Percentiles rank a stretch among this genome's conserved stretches.
Conservation (phyloP, 2,888 invertebrate species). For the Eurois occulta region DNA sequence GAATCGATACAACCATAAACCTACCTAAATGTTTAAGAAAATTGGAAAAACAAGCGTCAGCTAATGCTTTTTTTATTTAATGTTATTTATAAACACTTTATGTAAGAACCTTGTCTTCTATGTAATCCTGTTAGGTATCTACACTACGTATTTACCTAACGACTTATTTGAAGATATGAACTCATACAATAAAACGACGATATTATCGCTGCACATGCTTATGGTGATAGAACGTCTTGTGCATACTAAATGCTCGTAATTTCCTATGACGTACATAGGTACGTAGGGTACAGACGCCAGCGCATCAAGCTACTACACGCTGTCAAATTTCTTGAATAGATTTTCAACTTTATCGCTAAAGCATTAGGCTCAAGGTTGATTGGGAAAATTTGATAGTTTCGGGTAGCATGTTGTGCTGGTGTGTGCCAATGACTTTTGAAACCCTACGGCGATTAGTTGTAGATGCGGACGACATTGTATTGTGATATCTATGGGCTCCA, state of each 20-base stretch:
- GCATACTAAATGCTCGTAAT: slow-evolving; percentile 47
- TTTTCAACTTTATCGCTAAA: too few relatives aligned
- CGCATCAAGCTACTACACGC: too few relatives aligned
- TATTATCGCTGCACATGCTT: slow-evolving; percentile 15
- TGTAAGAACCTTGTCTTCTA: slow-evolving; percentile 24
- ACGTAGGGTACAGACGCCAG: too few relatives aligned
- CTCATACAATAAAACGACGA: slow-evolving; percentile 37
- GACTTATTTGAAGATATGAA: slow-evolving; percentile 42
- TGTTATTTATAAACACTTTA: slow-evolving; percentile 38
- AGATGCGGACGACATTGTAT: too few relatives aligned
- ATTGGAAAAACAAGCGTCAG: background rate
- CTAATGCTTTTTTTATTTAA: slow-evolving; percentile 24
- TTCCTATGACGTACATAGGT: slow-evolving; percentile 30
- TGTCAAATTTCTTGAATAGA: too few relatives aligned
- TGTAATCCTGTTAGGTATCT: slow-evolving; percentile 49
- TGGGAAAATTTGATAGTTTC: too few relatives aligned
- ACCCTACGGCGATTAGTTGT: background rate
- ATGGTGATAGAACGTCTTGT: slow-evolving; percentile 14
- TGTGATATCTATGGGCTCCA: background rate
- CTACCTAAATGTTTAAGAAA: background rate
- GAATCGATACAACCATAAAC: background rate
- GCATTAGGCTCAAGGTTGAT: too few relatives aligned
- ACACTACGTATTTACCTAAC: slow-evolving; percentile 21
- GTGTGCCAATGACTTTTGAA: slow-evolving; percentile 3
- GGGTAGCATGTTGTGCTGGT: too few relatives aligned